A percentile compares a stretch with the other conserved stretches of the same genome.
phyloP scores from a whole-genome alignment of 2,888 invertebrate species.

The Selenia dentaria region DNA sequence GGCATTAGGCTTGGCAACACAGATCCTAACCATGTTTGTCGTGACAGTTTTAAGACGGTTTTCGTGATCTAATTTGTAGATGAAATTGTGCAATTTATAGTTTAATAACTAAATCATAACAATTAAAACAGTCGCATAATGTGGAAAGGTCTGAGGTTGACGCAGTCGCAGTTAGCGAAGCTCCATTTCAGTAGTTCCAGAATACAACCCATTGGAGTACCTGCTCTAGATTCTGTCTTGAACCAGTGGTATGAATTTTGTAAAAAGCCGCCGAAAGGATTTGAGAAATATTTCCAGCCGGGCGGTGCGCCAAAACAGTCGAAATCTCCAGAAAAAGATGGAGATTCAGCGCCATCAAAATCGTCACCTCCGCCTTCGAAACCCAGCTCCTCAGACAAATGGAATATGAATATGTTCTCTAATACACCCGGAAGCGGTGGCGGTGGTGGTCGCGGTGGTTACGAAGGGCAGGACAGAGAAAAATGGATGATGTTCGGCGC shows the following conservation, averaged over 20 bases:
- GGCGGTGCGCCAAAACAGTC: constrained; percentile 76
- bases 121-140: constrained; percentile 56
- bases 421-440: constrained; percentile 69
- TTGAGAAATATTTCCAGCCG: constrained; percentile 95
- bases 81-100: constrained; percentile 66
- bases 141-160: constrained; percentile 79
- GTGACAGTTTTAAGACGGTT: constrained; percentile 55
- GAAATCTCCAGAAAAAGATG: constrained; percentile 67
- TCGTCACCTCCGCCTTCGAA: constrained; percentile 70
- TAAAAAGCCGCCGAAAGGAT: constrained; percentile 95
- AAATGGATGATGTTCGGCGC: constrained; percentile 92
- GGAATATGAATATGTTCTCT: constrained; percentile 86
- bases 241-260: constrained; percentile 87
- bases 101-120: constrained; percentile 47
- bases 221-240: constrained; percentile 84
- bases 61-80: constrained; percentile 62
- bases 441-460: constrained; percentile 86
- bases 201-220: constrained; percentile 75
- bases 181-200: constrained; percentile 72
- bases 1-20: too few species aligned
- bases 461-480: constrained; percentile 89
- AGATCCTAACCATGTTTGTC: constrained; percentile 81
- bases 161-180: constrained; percentile 75
- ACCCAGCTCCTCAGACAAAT: constrained; percentile 77
- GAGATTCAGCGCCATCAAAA: constrained; percentile 67